phyloP scores from a whole-genome alignment of 2,888 invertebrate genomes.

The Pseudanteris insignis region DNA sequence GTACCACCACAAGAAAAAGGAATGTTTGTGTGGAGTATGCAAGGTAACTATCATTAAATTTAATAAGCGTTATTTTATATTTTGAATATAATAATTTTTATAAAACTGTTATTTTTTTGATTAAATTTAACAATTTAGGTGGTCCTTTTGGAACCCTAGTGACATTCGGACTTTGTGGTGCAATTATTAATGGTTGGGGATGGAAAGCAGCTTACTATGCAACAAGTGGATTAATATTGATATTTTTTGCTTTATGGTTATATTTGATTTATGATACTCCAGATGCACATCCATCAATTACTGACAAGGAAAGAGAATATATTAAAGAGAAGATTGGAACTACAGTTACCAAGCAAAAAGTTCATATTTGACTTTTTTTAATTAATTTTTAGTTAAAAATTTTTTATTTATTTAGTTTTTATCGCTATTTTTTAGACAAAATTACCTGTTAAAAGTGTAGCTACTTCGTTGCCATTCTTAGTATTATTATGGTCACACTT shows the following conservation, averaged over 20 bases:
- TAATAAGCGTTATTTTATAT: too few species aligned
- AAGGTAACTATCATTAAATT: conserved; percentile 49
- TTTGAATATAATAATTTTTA: too few species aligned
- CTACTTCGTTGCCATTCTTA: conserved; percentile 76
- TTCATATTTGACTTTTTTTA: too few species aligned
- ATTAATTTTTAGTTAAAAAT: neutral
- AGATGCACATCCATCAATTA: conserved; percentile 72
- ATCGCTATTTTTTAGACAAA: conserved; percentile 72
- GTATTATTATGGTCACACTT: conserved; percentile 76
- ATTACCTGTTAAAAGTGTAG: conserved; percentile 74
- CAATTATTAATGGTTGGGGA: conserved; percentile 72
- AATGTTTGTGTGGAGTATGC: conserved; percentile 77
- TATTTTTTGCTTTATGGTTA: conserved; percentile 74
- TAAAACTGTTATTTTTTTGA: too few species aligned
- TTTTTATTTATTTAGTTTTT: neutral
- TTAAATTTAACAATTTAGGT: conserved; percentile 67
- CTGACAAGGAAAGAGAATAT: conserved; percentile 72
- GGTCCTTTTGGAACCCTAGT: conserved; percentile 79
- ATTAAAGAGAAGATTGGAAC: conserved; percentile 67
- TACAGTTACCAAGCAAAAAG: conserved; percentile 58
- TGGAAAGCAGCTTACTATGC: conserved; percentile 78
- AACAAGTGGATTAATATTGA: conserved; percentile 70
- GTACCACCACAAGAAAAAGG: conserved; percentile 80
- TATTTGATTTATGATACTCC: conserved; percentile 75
- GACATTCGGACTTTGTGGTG: conserved; percentile 76